A percentile compares a stretch with the other conserved stretches of the same genome.
Evolutionary conservation across 2,888 invertebrate species (phyloP).

Genomic region (Polydrusus cervinus): DNA sequence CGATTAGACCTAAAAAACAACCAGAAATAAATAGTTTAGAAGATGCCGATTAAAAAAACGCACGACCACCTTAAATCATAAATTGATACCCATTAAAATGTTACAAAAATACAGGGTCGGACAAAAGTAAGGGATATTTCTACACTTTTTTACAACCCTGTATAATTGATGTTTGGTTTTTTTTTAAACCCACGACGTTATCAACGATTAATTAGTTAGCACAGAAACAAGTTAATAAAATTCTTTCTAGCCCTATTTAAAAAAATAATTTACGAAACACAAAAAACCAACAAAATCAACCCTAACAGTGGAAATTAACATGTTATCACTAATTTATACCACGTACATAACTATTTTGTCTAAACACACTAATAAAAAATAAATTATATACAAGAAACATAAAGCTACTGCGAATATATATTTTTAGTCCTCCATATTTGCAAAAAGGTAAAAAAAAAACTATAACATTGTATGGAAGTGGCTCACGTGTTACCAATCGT

Average conservation of each 20-base stretch:
- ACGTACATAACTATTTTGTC: constrained; percentile 3
- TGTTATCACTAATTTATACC: constrained; percentile 11
- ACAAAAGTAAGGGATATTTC: neutral
- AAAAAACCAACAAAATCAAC: neutral
- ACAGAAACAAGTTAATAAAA: neutral
- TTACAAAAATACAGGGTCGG: neutral
- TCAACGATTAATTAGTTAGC: neutral
- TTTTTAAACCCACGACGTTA: neutral
- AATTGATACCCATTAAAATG: neutral
- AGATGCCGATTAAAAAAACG: constrained; percentile 7
- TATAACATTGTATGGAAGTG: neutral
- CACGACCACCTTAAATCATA: neutral
- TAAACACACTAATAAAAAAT: constrained; percentile 20
- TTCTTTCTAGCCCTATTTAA: neutral
- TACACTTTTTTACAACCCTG: neutral
- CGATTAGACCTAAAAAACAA: neutral
- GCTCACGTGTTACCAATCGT: too few species aligned
- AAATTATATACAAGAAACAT: constrained; percentile 24
- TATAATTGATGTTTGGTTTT: neutral
- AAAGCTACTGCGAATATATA: constrained; percentile 2
- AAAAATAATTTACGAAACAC: neutral
- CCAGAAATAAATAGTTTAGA: neutral
- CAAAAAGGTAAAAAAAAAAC: neutral
- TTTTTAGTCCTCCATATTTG: neutral
- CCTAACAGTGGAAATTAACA: neutral